phyloP scores from a whole-genome alignment of 2,888 invertebrate species.

The Stenolophus ochropezus region DNA sequence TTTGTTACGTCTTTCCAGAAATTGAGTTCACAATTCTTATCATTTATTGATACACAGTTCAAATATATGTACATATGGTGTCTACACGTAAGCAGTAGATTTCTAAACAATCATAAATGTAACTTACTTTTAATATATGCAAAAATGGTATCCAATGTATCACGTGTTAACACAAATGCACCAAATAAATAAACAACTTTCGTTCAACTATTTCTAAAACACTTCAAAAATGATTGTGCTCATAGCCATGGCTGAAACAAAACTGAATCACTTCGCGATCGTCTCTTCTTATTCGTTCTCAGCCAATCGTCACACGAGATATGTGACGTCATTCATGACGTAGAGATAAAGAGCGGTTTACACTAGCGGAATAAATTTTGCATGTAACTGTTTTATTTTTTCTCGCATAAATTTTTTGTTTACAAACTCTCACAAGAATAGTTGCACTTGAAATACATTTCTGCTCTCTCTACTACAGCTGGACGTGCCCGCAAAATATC shows the following conservation, averaged over 20 bases:
- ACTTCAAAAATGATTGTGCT: conserved; percentile 22
- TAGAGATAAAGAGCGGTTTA: neutral
- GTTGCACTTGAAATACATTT: neutral
- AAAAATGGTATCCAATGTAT: too few species aligned
- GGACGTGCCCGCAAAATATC: too few species aligned
- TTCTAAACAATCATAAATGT: too few species aligned
- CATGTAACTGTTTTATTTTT: neutral
- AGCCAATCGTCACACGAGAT: conserved; percentile 25
- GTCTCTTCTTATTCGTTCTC: neutral
- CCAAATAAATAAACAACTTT: neutral
- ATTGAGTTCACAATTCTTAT: too few species aligned
- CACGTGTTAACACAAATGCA: too few species aligned
- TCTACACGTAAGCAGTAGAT: too few species aligned
- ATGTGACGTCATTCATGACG: conserved; percentile 24
- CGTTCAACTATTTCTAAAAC: neutral
- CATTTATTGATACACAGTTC: too few species aligned
- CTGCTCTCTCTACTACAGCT: too few species aligned
- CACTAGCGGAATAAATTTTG: neutral
- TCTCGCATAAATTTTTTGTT: neutral
- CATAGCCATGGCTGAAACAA: neutral
- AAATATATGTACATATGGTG: too few species aligned
- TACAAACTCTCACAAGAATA: neutral
- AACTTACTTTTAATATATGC: too few species aligned
- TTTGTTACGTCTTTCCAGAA: too few species aligned
- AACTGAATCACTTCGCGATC: neutral